These are phyloP conservation scores for Heliconius ismenius DNA, from an alignment of 2,888 invertebrate species.

Conservation along the genomic window DNA sequence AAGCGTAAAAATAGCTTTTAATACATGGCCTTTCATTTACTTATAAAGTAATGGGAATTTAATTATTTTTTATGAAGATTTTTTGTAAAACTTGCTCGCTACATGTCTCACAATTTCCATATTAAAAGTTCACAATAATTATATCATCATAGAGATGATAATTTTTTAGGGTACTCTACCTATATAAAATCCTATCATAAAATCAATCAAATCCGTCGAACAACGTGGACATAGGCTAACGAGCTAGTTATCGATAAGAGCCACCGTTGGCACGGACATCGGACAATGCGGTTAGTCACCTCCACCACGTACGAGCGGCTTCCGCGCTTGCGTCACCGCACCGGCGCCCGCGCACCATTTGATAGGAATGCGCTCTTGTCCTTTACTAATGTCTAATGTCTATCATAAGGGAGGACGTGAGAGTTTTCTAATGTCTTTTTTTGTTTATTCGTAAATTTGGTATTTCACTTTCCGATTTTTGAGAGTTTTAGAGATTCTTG, in stretches of 20 bases:
- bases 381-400: constrained; percentile 20
- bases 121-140: no score
- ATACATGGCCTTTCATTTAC: no score
- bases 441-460: not conserved
- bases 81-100: no score
- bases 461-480: not conserved
- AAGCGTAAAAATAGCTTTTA: not conserved
- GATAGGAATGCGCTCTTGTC: constrained; percentile 28
- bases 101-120: no score
- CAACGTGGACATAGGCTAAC: constrained; percentile 1
- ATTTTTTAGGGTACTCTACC: not conserved
- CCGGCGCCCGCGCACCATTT: constrained; percentile 40
- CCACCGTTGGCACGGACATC: constrained; percentile 30
- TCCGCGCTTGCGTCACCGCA: constrained; percentile 72
- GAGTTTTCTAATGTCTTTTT: not conserved
- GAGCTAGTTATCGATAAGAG: constrained; percentile 27
- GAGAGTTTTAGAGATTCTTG: no score
- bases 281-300: constrained; percentile 51
- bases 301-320: constrained; percentile 67
- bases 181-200: not conserved
- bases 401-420: not conserved
- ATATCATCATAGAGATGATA: no score
- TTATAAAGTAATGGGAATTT: no score
- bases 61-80: no score
- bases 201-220: not conserved